Conservation (phyloP, 37 sponge, comb jelly and placozoan species). For the Beroe ovata region DNA sequence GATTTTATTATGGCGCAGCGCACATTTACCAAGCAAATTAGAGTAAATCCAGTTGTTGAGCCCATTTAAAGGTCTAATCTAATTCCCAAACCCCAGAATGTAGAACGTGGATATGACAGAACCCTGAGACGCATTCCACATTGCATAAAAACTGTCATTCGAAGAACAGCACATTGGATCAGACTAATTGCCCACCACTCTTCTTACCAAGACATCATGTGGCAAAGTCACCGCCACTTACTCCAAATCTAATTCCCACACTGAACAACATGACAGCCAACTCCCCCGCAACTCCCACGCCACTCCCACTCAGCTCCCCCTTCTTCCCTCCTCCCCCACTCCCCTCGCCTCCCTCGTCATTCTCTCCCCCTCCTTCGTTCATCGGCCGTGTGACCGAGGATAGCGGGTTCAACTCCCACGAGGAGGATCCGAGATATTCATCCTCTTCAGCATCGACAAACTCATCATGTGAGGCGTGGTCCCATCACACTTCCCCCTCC, state of each 20-base stretch:
- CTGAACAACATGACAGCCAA: no score
- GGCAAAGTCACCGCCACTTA: neutral
- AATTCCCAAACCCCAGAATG: no score
- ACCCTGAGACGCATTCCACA: no score
- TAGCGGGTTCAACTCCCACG: slow-evolving; percentile 40
- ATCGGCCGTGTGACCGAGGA: neutral
- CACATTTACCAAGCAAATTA: no score
- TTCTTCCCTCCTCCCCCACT: neutral
- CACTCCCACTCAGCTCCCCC: neutral
- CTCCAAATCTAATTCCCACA: neutral
- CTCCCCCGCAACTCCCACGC: neutral
- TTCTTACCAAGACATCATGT: neutral
- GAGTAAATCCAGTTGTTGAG: no score
- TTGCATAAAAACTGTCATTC: neutral
- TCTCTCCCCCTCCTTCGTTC: neutral
- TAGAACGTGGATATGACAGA: no score
- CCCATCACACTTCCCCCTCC: neutral
- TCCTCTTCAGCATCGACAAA: slow-evolving; percentile 4
- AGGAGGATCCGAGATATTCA: neutral
- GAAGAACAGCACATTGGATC: neutral
- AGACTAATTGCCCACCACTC: neutral
- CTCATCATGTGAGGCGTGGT: neutral
- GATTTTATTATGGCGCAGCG: no score
- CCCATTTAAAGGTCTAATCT: no score
- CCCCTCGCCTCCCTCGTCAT: neutral